Base-by-base conservation (phyloP, 2,888 invertebrate genomes). In the Drosophila barbarae region DNA sequence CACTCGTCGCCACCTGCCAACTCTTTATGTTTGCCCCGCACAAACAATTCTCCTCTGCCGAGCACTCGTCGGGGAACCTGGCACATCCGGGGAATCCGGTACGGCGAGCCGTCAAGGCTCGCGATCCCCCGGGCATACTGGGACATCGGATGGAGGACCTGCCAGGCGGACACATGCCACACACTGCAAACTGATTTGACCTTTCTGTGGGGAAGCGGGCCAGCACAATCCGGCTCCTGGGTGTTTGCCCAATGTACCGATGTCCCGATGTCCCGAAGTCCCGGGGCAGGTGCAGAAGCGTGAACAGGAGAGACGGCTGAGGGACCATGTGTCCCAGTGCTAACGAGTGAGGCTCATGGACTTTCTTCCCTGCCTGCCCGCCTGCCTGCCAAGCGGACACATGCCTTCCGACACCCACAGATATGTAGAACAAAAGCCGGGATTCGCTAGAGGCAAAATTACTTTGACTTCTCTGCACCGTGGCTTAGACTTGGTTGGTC, bases 381-480 rank as follows among this genome's bases (percentile, higher is more conserved):
- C 21, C 21, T 21, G 21, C 21, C 13, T 18, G 18, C 34, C 30
- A 41, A 13, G 30, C 51, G 46, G 15, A 41, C 50, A 44, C 54
- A 65, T 39, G 44, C 38, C 38, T 30, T 34, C 36, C 50, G 54
- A 42, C 42, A 65, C 61, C 53, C 61, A 15, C 66, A 63, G 52
- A 65, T 65, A 63, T 66, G 47, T 50, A 44, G 9, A 74, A 82
- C 83, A 79, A 79, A 72, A 71, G 61, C 59, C 50, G 61, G 60
- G 61, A 57, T 69, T 51, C 44, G 63, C 82, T 66, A 41, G 32
- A 23, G 63, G 77, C 57, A 53, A 44, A 67, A 61, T 76, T 69
- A 58, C 70, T 83, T 76, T 76, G 75, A 38, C 63, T 61, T 53
- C 52, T 30, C 49, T 52, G 36, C 46, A 52, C 51, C 15, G 47